Evolutionary conservation across 2,888 invertebrate genomes (phyloP).

Genomic region (Eulithis prunata): DNA sequence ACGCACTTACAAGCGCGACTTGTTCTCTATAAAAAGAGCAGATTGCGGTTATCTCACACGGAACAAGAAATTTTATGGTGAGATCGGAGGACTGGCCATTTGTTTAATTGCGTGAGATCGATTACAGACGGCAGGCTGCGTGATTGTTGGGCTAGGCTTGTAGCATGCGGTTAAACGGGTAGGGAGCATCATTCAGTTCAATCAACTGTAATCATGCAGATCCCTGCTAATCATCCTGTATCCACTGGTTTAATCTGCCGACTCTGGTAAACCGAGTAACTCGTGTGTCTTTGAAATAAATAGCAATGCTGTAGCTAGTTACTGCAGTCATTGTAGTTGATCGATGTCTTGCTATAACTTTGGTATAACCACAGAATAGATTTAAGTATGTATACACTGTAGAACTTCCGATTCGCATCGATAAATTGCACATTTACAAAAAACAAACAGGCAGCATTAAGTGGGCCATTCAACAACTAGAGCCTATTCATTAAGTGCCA

Average conservation of each 20-base stretch:
- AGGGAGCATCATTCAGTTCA: constrained; percentile 37
- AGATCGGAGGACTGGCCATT: constrained; percentile 55
- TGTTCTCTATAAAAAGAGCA: constrained; percentile 65
- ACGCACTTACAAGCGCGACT: constrained; percentile 62
- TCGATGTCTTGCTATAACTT: constrained; percentile 7
- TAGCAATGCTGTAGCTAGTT: neutral
- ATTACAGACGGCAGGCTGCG: constrained; percentile 58
- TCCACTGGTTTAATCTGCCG: constrained; percentile 20
- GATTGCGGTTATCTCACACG: constrained; percentile 66
- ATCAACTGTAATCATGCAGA: constrained; percentile 43
- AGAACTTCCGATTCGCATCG: constrained; percentile 12
- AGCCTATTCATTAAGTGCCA: constrained; percentile 29
- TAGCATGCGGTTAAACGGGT: constrained; percentile 43
- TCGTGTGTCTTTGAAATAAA: constrained; percentile 6
- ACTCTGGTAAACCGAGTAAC: neutral
- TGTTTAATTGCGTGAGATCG: constrained; percentile 71
- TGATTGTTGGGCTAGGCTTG: constrained; percentile 51
- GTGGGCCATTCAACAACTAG: constrained; percentile 31
- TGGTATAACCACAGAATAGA: neutral
- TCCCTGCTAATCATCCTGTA: constrained; percentile 31
- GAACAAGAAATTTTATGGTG: constrained; percentile 70
- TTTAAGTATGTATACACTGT: too few species aligned
- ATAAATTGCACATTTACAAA: constrained; percentile 17
- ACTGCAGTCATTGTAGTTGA: neutral
- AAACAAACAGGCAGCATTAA: constrained; percentile 31